These are phyloP conservation scores for Drosophila helvetica DNA, from an alignment of 2,888 invertebrate species.

Conservation along the genomic window DNA sequence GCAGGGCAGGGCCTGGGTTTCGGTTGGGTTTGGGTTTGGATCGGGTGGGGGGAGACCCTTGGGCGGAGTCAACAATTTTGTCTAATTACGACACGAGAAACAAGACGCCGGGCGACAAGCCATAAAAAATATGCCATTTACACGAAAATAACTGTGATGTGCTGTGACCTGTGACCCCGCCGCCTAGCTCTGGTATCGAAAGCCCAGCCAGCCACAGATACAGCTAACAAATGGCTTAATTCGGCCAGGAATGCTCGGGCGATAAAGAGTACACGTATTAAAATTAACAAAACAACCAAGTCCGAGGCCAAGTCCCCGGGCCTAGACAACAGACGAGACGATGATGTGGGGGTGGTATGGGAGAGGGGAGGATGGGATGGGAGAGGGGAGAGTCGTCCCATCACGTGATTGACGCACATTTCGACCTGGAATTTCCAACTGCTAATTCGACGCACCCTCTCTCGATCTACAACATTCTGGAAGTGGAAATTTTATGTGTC, in stretches of 20 bases:
- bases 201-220: constrained; percentile 9
- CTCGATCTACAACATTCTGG: constrained; percentile 5
- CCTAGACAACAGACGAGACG: constrained; percentile 31
- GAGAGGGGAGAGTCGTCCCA: constrained; percentile 34
- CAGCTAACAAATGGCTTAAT: constrained; percentile 47
- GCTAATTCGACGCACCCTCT: constrained; percentile 53
- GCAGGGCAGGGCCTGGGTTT: background rate
- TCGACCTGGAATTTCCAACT: constrained; percentile 43
- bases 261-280: constrained; percentile 61
- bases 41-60: background rate
- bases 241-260: constrained; percentile 44
- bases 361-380: no score
- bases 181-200: constrained; percentile 33
- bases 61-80: constrained; percentile 59
- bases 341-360: constrained; percentile 27
- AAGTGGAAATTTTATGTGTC: constrained; percentile 69
- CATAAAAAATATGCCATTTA: constrained; percentile 64
- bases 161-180: constrained; percentile 40
- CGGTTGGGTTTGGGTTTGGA: constrained; percentile 3
- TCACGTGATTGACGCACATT: constrained; percentile 75
- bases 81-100: constrained; percentile 52
- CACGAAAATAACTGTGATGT: constrained; percentile 64
- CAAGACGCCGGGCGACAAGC: constrained; percentile 49
- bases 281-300: constrained; percentile 67
- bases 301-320: constrained; percentile 1